Evolutionary conservation across 2,113 vertebrate species (phyloP).

Genomic region (Suricata suricatta): DNA sequence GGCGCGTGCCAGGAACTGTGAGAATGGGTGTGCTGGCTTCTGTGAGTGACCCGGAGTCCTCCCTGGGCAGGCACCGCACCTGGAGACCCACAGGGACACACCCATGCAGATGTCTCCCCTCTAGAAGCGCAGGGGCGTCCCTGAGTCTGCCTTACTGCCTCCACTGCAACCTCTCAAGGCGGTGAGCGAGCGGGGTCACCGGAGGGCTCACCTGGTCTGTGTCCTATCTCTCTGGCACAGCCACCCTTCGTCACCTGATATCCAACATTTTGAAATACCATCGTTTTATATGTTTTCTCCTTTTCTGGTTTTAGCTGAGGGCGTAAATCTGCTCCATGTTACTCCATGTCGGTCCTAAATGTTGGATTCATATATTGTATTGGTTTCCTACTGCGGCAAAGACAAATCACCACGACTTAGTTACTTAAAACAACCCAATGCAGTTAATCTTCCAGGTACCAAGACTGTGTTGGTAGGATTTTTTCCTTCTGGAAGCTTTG

Average conservation of each 20-base stretch:
- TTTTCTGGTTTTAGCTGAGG: neutral
- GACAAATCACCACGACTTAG: neutral
- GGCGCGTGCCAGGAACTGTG: neutral
- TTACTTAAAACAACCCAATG: neutral
- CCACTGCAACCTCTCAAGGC: neutral
- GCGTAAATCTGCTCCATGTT: neutral
- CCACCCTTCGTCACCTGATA: neutral
- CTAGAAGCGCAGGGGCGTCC: rapidly evolving
- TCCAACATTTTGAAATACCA: neutral
- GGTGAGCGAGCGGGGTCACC: neutral
- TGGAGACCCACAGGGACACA: neutral
- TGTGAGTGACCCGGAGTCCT: no score
- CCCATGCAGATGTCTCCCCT: neutral
- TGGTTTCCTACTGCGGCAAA: neutral
- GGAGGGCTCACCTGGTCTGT: neutral
- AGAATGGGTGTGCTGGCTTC: neutral
- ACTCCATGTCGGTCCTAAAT: neutral
- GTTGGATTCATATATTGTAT: neutral
- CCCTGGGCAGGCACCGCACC: neutral
- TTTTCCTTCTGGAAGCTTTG: neutral
- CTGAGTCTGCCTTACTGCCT: neutral
- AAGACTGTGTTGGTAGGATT: neutral
- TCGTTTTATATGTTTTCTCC: neutral
- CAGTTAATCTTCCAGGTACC: neutral
- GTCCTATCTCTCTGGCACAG: neutral